Evolutionary conservation across 2,888 invertebrate species (phyloP).

Genomic region (Ethmia dodecea): DNA sequence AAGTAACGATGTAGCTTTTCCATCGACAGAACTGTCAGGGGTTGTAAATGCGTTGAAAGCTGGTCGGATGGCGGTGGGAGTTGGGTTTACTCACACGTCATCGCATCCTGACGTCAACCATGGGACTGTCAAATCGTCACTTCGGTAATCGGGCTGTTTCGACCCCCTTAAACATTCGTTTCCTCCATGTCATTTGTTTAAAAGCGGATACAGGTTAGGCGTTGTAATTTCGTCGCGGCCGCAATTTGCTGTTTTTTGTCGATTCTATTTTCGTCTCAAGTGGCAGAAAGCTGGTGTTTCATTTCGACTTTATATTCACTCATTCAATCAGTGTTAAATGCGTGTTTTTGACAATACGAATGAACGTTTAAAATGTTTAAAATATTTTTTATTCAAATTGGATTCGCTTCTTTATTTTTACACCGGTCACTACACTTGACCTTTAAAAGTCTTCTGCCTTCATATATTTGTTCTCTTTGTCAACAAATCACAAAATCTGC

Average conservation of each 20-base stretch:
- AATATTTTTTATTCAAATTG: no score
- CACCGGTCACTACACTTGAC: no score
- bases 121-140: conserved; percentile 64
- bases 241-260: background rate
- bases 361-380: no score
- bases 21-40: conserved; percentile 20
- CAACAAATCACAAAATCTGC: no score
- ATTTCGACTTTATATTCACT: no score
- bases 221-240: conserved; percentile 16
- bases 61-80: conserved; percentile 54
- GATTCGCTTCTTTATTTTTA: no score
- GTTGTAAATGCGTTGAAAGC: conserved; percentile 46
- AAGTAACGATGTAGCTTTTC: conserved; percentile 5
- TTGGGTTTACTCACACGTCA: conserved; percentile 42
- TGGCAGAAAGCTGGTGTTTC: no score
- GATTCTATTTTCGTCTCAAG: no score
- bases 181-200: conserved; percentile 44
- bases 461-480: no score
- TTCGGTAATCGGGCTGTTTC: conserved; percentile 57
- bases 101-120: conserved; percentile 41
- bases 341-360: no score
- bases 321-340: no score
- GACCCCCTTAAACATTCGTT: conserved; percentile 64
- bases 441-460: no score
- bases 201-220: conserved; percentile 31